Percentiles rank a stretch among this genome's conserved stretches.
phyloP scores from a whole-genome alignment of 1,140 invertebrate species.

The Proctacanthus coquilletti region DNA sequence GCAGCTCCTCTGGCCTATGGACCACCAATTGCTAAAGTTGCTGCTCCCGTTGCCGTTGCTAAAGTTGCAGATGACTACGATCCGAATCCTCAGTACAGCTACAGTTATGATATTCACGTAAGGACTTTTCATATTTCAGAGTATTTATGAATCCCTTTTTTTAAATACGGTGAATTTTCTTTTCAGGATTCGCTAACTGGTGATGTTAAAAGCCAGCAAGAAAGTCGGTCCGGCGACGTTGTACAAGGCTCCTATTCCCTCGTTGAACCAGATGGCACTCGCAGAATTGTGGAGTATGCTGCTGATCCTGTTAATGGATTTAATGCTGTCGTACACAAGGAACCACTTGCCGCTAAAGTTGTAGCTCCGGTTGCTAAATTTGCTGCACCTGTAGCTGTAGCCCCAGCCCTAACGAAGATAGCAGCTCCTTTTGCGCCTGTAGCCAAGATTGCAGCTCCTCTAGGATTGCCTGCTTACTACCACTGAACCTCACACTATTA shows the following conservation, averaged over 20 bases:
- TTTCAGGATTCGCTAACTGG: conserved; percentile 37
- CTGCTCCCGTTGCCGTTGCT: conserved; percentile 29
- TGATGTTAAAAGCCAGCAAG: conserved; percentile 40
- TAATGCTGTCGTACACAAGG: conserved; percentile 33
- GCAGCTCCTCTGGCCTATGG: neutral
- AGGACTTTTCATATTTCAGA: conserved; percentile 9
- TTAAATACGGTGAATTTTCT: neutral
- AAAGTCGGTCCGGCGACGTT: conserved; percentile 38
- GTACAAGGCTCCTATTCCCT: conserved; percentile 40
- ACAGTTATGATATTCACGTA: conserved; percentile 39
- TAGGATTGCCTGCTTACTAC: neutral
- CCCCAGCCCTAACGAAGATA: conserved; percentile 17
- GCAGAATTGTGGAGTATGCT: conserved; percentile 36
- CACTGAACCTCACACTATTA: too few relatives aligned
- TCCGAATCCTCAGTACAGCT: conserved; percentile 39
- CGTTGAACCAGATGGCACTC: conserved; percentile 41
- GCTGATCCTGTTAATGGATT: conserved; percentile 37
- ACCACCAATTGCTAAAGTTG: conserved; percentile 24
- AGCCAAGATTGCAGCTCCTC: conserved; percentile 5
- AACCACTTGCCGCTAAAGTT: conserved; percentile 30
- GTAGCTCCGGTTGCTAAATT: conserved; percentile 26
- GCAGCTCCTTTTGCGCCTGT: conserved; percentile 15
- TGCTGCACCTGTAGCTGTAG: conserved; percentile 9
- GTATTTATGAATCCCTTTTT: neutral
- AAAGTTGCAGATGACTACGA: conserved; percentile 34